Percentiles rank a stretch among this genome's conserved stretches.
Conservation (phyloP, 2,888 invertebrate species). For the Ptychoptera albimana region DNA sequence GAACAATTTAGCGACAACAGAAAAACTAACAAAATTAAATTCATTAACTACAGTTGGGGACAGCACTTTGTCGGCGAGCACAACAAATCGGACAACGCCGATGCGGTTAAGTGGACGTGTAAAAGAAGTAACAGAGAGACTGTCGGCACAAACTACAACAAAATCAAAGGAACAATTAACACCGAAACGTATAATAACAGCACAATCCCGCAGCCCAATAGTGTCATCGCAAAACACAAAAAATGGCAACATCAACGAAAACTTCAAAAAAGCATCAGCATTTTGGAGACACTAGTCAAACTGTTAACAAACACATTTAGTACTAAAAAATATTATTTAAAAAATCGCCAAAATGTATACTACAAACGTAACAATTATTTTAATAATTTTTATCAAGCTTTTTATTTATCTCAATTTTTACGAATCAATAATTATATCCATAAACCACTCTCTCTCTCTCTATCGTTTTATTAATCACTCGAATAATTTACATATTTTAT, state of each 20-base stretch:
- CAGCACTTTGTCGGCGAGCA: background rate
- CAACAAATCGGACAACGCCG: constrained; percentile 14
- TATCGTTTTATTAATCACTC: too few relatives aligned
- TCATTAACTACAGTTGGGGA: background rate
- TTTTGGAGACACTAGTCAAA: constrained; percentile 22
- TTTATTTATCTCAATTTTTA: too few relatives aligned
- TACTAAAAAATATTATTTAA: background rate
- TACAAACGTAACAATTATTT: too few relatives aligned
- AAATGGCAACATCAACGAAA: constrained; percentile 23
- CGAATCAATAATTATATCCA: too few relatives aligned
- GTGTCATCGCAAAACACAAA: constrained; percentile 7
- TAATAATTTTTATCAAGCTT: too few relatives aligned
- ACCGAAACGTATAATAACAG: too few relatives aligned
- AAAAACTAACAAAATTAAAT: constrained; percentile 1
- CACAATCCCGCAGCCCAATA: background rate
- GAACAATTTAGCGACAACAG: background rate
- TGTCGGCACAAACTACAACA: constrained; percentile 22
- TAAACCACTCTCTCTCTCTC: too few relatives aligned
- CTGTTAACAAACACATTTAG: background rate
- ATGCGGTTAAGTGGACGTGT: constrained; percentile 32
- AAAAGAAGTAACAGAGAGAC: constrained; percentile 30
- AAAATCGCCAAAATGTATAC: too few relatives aligned
- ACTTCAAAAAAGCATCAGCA: constrained; percentile 26
- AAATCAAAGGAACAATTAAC: background rate
- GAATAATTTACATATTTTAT: too few relatives aligned